Evolutionary conservation across 2,888 invertebrate genomes (phyloP).

Genomic region (Teinopalpus imperialis): DNA sequence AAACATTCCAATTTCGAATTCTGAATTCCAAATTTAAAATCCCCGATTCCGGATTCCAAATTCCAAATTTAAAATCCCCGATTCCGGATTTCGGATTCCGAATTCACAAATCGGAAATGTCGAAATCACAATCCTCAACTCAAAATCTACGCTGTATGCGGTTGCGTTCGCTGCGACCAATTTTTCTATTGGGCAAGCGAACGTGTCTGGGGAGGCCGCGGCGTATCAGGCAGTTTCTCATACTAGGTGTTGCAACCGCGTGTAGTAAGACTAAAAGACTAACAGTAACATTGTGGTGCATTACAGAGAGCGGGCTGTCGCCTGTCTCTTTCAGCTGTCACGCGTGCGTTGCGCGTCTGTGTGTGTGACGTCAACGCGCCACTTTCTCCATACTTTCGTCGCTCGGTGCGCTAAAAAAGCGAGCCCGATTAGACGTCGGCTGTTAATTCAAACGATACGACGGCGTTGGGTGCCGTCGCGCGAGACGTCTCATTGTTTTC

Average conservation of each 20-base stretch:
- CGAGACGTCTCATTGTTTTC: constrained; percentile 66
- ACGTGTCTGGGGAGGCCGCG: constrained; percentile 73
- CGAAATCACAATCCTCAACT: too few species aligned
- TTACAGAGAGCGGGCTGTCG: constrained; percentile 58
- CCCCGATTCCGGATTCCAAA: constrained; percentile 11
- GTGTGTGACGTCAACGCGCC: constrained; percentile 79
- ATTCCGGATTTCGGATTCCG: too few species aligned
- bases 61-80: too few species aligned
- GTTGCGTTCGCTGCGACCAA: constrained; percentile 41
- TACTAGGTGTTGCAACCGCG: constrained; percentile 65
- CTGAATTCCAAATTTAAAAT: constrained; percentile 18
- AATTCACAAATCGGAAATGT: too few species aligned
- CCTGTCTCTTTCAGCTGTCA: constrained; percentile 48
- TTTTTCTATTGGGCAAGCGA: constrained; percentile 64
- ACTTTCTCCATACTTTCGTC: constrained; percentile 82
- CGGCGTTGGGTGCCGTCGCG: constrained; percentile 66
- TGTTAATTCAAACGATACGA: constrained; percentile 72
- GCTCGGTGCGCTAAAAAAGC: constrained; percentile 74
- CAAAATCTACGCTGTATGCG: too few species aligned
- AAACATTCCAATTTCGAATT: constrained; percentile 5
- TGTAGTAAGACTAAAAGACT: constrained; percentile 71
- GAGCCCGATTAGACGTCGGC: constrained; percentile 65
- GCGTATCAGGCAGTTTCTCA: constrained; percentile 73
- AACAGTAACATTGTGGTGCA: constrained; percentile 47
- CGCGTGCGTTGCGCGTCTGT: constrained; percentile 69